Conservation (phyloP, 2,888 invertebrate species). For the Rhagonycha fulva region DNA sequence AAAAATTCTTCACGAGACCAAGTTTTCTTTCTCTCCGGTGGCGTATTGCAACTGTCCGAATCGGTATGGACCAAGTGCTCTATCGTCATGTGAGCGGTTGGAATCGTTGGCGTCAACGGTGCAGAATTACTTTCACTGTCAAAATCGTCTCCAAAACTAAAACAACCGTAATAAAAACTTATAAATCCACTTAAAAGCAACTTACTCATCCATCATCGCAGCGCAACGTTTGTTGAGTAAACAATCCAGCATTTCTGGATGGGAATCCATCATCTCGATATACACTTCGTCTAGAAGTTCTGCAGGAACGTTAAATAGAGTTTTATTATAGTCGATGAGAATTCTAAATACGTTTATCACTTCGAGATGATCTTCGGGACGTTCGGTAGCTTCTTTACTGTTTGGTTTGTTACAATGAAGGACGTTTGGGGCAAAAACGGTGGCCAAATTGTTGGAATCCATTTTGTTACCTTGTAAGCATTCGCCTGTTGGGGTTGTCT, state of each 20-base stretch:
- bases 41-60: constrained; percentile 35
- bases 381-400: constrained; percentile 56
- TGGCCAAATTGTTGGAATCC: constrained; percentile 91
- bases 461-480: constrained; percentile 83
- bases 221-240: constrained; percentile 57
- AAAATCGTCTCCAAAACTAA: constrained; percentile 53
- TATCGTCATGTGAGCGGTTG: constrained; percentile 42
- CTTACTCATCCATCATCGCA: constrained; percentile 55
- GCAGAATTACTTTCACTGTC: constrained; percentile 57
- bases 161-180: constrained; percentile 16
- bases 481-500: constrained; percentile 61
- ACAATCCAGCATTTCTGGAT: constrained; percentile 80
- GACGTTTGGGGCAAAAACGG: constrained; percentile 92
- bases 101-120: constrained; percentile 49
- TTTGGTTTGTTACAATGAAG: constrained; percentile 75
- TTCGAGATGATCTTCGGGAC: constrained; percentile 81
- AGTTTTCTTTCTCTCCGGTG: constrained; percentile 58
- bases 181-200: constrained; percentile 11
- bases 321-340: constrained; percentile 73
- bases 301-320: constrained; percentile 76
- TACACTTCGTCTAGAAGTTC: constrained; percentile 87
- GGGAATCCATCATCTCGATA: constrained; percentile 80
- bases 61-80: constrained; percentile 30
- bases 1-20: constrained; percentile 79
- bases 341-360: constrained; percentile 87